Percentiles rank a stretch among this genome's conserved stretches.
Evolutionary conservation across 2,888 invertebrate genomes (phyloP).

Genomic region (Cheilosia vernalis): DNA sequence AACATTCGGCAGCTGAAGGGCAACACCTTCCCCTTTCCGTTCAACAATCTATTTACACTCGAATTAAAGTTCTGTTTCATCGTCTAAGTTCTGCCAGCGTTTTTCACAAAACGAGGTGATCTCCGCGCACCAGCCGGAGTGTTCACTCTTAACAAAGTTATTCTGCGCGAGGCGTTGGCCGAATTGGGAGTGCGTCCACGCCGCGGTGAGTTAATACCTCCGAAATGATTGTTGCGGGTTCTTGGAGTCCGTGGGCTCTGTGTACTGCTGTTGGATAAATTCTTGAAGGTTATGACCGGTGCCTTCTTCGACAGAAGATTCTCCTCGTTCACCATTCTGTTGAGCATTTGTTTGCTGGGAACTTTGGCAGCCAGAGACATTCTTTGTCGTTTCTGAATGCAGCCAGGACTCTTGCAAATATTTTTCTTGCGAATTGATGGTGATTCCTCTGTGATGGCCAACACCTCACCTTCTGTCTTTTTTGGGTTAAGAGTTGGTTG

Average conservation of each 20-base stretch:
- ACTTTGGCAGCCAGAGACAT: slow-evolving; percentile 56
- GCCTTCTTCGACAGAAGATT: slow-evolving; percentile 46
- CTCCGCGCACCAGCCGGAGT: slow-evolving; percentile 34
- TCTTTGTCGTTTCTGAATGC: slow-evolving; percentile 72
- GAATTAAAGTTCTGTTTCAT: not conserved
- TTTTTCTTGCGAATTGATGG: slow-evolving; percentile 74
- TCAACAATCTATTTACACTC: not conserved
- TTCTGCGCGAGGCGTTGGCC: slow-evolving; percentile 29
- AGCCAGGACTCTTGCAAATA: slow-evolving; percentile 73
- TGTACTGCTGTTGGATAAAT: slow-evolving; percentile 34
- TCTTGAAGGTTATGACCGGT: slow-evolving; percentile 47
- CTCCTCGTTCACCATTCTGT: slow-evolving; percentile 67
- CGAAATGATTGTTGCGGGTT: slow-evolving; percentile 56
- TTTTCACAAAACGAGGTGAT: slow-evolving; percentile 48
- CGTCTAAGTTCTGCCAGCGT: not conserved
- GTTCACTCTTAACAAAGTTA: slow-evolving; percentile 30
- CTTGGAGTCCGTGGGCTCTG: slow-evolving; percentile 67
- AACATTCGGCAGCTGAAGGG: not conserved
- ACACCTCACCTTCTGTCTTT: slow-evolving; percentile 15
- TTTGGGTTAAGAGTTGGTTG: slow-evolving; percentile 38
- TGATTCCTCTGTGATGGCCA: slow-evolving; percentile 29
- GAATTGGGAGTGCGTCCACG: slow-evolving; percentile 51
- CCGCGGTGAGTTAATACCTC: slow-evolving; percentile 63
- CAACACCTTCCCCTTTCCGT: not conserved
- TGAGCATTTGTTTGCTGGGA: slow-evolving; percentile 64